Evolutionary conservation across 2,888 invertebrate species (phyloP).

Genomic region (Holacanthella duospinosa): DNA sequence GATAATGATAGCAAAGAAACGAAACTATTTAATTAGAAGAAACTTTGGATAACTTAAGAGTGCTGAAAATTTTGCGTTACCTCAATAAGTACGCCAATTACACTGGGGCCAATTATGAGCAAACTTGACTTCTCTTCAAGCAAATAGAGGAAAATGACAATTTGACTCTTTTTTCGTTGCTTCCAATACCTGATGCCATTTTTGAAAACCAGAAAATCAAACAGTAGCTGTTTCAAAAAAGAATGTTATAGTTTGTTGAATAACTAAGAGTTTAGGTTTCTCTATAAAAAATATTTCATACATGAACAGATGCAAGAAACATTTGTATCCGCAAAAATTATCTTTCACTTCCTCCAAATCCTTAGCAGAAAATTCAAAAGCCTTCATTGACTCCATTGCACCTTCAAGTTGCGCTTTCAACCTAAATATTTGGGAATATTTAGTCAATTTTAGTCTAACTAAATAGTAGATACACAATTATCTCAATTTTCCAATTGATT

Average conservation of each 20-base stretch:
- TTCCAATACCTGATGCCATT: constrained; percentile 96
- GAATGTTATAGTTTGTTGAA: no score
- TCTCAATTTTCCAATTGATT: constrained; percentile 33
- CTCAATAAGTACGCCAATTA: constrained; percentile 79
- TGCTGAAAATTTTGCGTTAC: no score
- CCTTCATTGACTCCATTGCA: constrained; percentile 57
- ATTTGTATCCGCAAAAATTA: constrained; percentile 93
- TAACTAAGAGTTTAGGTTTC: no score
- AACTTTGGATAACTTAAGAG: no score
- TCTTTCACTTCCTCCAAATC: constrained; percentile 94
- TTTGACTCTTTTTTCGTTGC: constrained; percentile 70
- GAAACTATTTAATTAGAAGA: no score
- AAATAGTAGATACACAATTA: constrained; percentile 9
- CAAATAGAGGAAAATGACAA: constrained; percentile 81
- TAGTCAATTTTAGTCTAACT: background rate
- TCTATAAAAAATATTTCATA: no score
- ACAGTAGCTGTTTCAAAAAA: constrained; percentile 60
- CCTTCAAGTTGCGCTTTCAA: constrained; percentile 65
- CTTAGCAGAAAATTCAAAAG: constrained; percentile 79
- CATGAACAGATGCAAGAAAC: constrained; percentile 82
- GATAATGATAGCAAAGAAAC: no score
- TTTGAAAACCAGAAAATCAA: constrained; percentile 95
- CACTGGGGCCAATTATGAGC: constrained; percentile 74
- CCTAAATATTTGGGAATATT: constrained; percentile 42
- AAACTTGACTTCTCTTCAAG: constrained; percentile 84